Evolutionary conservation across 2,888 invertebrate genomes (phyloP).

Genomic region (Drosophila affinis): DNA sequence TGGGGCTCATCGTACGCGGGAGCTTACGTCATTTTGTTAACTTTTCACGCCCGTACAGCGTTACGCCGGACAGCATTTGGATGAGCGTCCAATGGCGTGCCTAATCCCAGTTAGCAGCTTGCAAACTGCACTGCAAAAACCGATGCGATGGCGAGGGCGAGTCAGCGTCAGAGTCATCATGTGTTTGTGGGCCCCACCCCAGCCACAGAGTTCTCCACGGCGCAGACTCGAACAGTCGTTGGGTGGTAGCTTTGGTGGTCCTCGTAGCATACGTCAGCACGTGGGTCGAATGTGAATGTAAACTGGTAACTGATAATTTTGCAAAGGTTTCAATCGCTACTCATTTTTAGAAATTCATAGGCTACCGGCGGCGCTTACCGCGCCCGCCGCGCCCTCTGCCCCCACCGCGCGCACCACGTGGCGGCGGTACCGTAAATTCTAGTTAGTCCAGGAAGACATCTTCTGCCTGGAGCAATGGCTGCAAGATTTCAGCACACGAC

Average conservation of each 20-base stretch:
- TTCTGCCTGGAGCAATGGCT: too few relatives aligned
- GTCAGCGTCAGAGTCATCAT: conserved; percentile 37
- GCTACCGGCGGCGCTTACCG: neutral
- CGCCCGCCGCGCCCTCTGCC: too few relatives aligned
- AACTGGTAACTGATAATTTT: conserved; percentile 17
- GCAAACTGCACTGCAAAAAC: conserved; percentile 60
- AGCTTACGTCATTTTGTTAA: conserved; percentile 71
- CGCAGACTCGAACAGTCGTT: conserved; percentile 60
- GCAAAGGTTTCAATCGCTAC: neutral
- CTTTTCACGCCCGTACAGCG: conserved; percentile 23
- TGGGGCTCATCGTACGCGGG: conserved; percentile 61
- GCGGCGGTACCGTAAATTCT: too few relatives aligned
- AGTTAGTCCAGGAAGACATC: too few relatives aligned
- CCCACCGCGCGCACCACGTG: too few relatives aligned
- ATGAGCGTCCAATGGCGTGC: conserved; percentile 52
- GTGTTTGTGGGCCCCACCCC: conserved; percentile 59
- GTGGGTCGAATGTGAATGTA: conserved; percentile 5
- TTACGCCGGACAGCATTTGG: conserved; percentile 23
- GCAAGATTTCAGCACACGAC: too few relatives aligned
- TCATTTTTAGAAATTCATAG: neutral
- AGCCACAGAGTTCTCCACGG: conserved; percentile 19
- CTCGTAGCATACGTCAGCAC: conserved; percentile 12
- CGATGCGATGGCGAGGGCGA: conserved; percentile 42
- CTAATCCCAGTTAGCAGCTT: conserved; percentile 54
- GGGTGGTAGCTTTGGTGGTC: conserved; percentile 5